A percentile compares a stretch with the other conserved stretches of the same genome.
phyloP scores from a whole-genome alignment of 1,140 invertebrate genomes.

The Drosophila malerkotliana region DNA sequence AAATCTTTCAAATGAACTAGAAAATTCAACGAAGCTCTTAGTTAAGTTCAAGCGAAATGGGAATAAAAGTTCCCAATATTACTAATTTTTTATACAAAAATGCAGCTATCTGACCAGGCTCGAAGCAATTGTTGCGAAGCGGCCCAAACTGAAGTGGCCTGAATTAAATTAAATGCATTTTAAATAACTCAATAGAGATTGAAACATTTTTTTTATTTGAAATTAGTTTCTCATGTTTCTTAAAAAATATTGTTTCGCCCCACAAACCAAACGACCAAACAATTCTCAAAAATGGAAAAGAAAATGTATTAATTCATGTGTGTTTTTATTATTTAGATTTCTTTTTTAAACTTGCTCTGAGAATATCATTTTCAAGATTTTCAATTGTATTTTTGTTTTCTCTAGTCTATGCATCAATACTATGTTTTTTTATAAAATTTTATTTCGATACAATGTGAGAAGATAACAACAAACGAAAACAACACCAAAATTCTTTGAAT shows the following conservation, averaged over 20 bases:
- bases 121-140: constrained; percentile 46
- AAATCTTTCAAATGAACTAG: constrained; percentile 44
- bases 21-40: constrained; percentile 66
- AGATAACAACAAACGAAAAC: constrained; percentile 24
- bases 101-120: constrained; percentile 56
- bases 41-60: constrained; percentile 57
- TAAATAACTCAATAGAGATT: constrained; percentile 62
- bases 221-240: constrained; percentile 33
- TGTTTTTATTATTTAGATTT: constrained; percentile 38
- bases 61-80: constrained; percentile 19
- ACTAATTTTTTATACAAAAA: constrained; percentile 59
- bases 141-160: constrained; percentile 27
- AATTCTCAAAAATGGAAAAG: constrained; percentile 53
- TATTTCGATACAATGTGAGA: constrained; percentile 31
- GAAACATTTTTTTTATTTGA: constrained; percentile 31
- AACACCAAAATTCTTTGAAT: constrained; percentile 63
- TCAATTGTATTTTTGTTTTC: constrained; percentile 43
- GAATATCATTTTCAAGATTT: constrained; percentile 38
- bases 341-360: constrained; percentile 38
- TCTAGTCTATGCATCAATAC: constrained; percentile 52
- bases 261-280: constrained; percentile 19
- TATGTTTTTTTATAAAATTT: constrained; percentile 22
- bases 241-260: constrained; percentile 14
- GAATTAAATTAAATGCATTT: constrained; percentile 69
- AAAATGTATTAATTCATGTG: constrained; percentile 54